A percentile compares a stretch with the other conserved stretches of the same genome.
phyloP scores from a whole-genome alignment of 2,888 invertebrate species.

The Prosopocoilus inquinatus region DNA sequence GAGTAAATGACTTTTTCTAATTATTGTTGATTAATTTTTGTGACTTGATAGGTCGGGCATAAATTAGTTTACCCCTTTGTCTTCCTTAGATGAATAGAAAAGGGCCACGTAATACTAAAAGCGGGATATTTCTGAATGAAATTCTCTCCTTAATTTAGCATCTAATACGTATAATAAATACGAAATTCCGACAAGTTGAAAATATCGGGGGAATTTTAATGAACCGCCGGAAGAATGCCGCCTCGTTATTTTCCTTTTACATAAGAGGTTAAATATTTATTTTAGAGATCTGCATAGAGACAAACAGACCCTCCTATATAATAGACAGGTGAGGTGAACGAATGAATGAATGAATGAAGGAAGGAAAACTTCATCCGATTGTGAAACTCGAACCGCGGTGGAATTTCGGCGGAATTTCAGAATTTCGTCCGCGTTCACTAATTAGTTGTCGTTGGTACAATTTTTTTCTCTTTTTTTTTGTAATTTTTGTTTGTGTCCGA shows the following conservation, averaged over 20 bases:
- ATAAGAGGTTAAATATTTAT: conserved; percentile 14
- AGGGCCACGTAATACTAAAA: too few species aligned
- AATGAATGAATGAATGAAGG: conserved; percentile 14
- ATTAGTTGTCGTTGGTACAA: conserved; percentile 11
- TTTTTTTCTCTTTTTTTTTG: too few species aligned
- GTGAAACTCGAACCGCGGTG: conserved; percentile 9
- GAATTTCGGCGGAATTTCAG: conserved; percentile 1
- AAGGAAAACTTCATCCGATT: conserved; percentile 16
- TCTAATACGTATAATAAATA: conserved; percentile 17
- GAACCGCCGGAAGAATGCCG: conserved; percentile 31
- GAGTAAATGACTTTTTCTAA: too few species aligned
- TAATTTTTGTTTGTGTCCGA: too few species aligned
- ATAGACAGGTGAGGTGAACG: neutral
- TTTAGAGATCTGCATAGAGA: conserved; percentile 6
- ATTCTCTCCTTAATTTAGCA: conserved; percentile 14
- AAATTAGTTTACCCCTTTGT: too few species aligned
- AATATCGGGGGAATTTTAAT: conserved; percentile 28
- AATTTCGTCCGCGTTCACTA: conserved; percentile 9
- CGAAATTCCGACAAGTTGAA: conserved; percentile 17
- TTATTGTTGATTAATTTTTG: too few species aligned
- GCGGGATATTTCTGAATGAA: conserved; percentile 16
- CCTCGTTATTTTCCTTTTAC: conserved; percentile 30
- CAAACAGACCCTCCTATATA: too few species aligned
- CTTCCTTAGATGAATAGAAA: too few species aligned
- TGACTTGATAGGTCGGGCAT: too few species aligned